A percentile compares a stretch with the other conserved stretches of the same genome.
These are phyloP conservation scores for Antechinus flavipes DNA, from an alignment of 2,113 vertebrate genomes.

Conservation along the genomic window DNA sequence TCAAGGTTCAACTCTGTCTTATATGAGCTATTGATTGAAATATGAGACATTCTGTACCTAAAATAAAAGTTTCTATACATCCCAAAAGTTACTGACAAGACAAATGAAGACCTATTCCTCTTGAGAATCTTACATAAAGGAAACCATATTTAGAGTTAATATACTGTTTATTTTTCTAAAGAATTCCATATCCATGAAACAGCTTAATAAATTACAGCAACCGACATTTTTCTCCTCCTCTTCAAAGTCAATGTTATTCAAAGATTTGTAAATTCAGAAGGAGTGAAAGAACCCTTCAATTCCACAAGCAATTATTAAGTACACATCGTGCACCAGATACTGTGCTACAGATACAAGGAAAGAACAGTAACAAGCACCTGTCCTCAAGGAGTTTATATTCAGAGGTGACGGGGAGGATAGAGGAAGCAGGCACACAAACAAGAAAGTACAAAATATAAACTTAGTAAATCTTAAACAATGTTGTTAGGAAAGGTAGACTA, in stretches of 20 bases:
- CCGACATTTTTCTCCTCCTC: constrained; percentile 19
- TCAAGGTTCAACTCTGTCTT: neutral
- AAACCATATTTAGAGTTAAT: neutral
- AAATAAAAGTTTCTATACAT: neutral
- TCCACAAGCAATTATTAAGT: neutral
- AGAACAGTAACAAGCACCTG: neutral
- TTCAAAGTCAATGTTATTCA: constrained; percentile 27
- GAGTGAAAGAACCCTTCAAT: neutral
- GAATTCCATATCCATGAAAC: constrained; percentile 30
- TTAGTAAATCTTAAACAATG: neutral
- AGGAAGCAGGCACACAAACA: neutral
- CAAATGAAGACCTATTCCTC: neutral
- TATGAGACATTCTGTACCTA: neutral
- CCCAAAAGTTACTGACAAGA: neutral
- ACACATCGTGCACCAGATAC: neutral
- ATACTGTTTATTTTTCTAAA: constrained; percentile 64
- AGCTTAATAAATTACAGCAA: constrained; percentile 26
- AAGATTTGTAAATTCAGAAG: neutral
- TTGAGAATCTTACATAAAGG: neutral
- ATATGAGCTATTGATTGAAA: neutral
- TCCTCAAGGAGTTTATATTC: neutral
- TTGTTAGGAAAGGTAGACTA: neutral
- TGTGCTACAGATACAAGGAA: neutral
- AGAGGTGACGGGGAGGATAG: neutral
- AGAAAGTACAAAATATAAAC: neutral